Base-by-base conservation (phyloP, 2,888 invertebrate species). In the Invenusta paracnida region DNA sequence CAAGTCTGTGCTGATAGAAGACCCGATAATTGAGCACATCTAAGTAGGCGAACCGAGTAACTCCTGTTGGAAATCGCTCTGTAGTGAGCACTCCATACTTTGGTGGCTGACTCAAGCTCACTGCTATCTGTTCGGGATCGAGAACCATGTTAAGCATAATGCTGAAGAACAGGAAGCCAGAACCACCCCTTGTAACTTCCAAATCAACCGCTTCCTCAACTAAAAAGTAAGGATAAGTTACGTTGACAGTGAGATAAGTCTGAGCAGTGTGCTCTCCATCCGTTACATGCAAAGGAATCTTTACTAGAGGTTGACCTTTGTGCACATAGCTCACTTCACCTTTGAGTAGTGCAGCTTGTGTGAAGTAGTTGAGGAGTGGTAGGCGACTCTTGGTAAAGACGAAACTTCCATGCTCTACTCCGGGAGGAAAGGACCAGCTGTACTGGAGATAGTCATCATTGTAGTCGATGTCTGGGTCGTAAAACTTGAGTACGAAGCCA, bases 391-490 rank as follows among this genome's bases (percentile, higher is more conserved):
- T 73, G 27, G 73, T 23, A 5, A 23, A 13, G 25, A 73, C 25
- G 23, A 73, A 73, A 5, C 23, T 2, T n/a, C 73, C 73, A 23
- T 73, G 73, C 23, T 73, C 73, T 23, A 73, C 27, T 2, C 73
- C 73, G 23, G 73, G 2, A 13, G 73, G 73, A 23, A 73, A 73
- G 73, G 73, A 23, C 82, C 82, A 82, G 13, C 29, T 82, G 82
- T 82, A 82, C 11, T 29, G 29, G 28, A 82, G 82, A 13, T 30
- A 30, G 29, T 85, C 84, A 27, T 27, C 27, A 31, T 29, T 27
- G 17, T 31, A 85, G 30, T 85, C 30, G 13, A 27, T 83, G 83
- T 85, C 85, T 13, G n/a, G 29, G 28, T 85, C 85, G 23, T 25
- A 5, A 31, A 84, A n/a, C 23, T 28, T 29, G 30, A 85, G 30